Conservation (phyloP, 2,113 vertebrate species). For the Ophiodon elongatus region DNA sequence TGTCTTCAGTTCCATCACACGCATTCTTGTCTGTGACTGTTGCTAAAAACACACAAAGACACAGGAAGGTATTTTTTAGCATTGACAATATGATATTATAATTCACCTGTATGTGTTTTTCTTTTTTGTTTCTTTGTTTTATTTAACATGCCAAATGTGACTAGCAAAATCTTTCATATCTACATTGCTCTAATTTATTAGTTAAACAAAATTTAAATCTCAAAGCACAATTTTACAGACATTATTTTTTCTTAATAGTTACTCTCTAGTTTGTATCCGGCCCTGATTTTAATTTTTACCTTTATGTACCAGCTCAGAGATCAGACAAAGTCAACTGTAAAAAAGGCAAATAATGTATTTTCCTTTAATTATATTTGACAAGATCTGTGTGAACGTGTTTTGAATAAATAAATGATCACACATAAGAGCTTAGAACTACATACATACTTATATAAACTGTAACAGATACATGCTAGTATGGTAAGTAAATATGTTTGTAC, state of each 20-base stretch:
- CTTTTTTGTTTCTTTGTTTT: not conserved
- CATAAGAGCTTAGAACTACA: not conserved
- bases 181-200: not conserved
- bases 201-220: no score
- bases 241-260: not conserved
- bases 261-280: not conserved
- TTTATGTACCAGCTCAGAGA: not conserved
- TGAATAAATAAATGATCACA: conserved; percentile 35
- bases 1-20: conserved; percentile 76
- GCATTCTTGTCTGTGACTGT: not conserved
- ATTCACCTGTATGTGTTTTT: not conserved
- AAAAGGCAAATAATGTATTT: not conserved
- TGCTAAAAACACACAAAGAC: conserved; percentile 24
- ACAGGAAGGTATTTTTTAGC: not conserved
- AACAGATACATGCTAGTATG: not conserved
- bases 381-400: not conserved
- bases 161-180: not conserved
- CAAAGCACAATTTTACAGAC: not conserved
- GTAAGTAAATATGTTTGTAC: not conserved
- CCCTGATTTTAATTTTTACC: not conserved
- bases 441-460: not conserved
- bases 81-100: not conserved
- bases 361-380: not conserved
- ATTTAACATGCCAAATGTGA: not conserved
- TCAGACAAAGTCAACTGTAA: not conserved